A percentile compares a stretch with the other conserved stretches of the same genome.
Evolutionary conservation across 2,888 invertebrate genomes (phyloP).

Genomic region (Hipparchia semele): DNA sequence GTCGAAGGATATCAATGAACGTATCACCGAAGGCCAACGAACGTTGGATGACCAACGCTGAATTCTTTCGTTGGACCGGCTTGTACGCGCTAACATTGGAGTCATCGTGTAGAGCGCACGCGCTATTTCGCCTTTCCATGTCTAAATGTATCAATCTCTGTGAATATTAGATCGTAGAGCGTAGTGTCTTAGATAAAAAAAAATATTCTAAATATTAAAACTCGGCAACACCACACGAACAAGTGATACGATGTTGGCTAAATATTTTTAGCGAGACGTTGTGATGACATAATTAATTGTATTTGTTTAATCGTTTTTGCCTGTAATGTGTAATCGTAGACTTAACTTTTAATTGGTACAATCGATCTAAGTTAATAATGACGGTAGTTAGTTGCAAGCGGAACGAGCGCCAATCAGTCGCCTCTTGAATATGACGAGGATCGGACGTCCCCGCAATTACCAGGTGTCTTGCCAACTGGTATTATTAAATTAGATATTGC

Average conservation of each 20-base stretch:
- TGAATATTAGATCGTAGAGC: constrained; percentile 78
- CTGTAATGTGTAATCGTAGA: constrained; percentile 67
- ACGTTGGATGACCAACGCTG: neutral
- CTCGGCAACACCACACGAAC: constrained; percentile 77
- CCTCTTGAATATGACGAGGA: neutral
- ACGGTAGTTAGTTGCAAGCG: neutral
- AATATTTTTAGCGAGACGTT: constrained; percentile 67
- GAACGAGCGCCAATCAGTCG: neutral
- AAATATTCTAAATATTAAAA: constrained; percentile 80
- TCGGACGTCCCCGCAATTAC: neutral
- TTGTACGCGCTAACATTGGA: constrained; percentile 24
- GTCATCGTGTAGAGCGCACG: constrained; percentile 65
- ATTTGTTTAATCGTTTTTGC: constrained; percentile 72
- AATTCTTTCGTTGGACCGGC: neutral
- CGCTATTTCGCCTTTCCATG: constrained; percentile 75
- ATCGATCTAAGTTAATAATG: constrained; percentile 1
- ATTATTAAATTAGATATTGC: neutral
- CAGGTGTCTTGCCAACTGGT: neutral
- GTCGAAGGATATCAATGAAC: neutral
- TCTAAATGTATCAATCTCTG: constrained; percentile 76
- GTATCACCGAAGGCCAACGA: neutral
- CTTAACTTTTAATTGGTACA: constrained; percentile 34
- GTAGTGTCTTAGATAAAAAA: constrained; percentile 79
- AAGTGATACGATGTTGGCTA: constrained; percentile 78
- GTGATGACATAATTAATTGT: constrained; percentile 53